Percentiles rank a stretch among this genome's conserved stretches.
phyloP scores from a whole-genome alignment of 1,140 invertebrate species.

The Drusus annulatus region DNA sequence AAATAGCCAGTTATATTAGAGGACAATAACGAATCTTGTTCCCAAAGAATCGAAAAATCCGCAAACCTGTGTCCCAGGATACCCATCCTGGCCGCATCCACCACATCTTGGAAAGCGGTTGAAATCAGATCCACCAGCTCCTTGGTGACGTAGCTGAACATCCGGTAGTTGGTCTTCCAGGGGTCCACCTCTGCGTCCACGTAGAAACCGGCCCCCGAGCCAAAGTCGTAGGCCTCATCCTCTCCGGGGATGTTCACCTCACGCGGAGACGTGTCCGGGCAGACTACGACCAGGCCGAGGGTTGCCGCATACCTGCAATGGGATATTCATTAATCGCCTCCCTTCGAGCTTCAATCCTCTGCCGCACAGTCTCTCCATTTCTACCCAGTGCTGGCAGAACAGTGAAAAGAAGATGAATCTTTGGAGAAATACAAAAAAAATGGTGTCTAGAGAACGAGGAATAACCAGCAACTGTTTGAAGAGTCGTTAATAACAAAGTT shows the following conservation, averaged over 20 bases:
- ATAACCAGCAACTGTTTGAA: no score
- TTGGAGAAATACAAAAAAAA: no score
- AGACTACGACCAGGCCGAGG: constrained; percentile 88
- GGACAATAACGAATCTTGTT: no score
- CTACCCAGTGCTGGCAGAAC: no score
- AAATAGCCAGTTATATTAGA: no score
- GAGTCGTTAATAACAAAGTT: no score
- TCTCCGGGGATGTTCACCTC: constrained; percentile 92
- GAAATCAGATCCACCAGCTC: constrained; percentile 88
- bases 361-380: no score
- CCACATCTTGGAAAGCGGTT: constrained; percentile 66
- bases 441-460: no score
- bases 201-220: constrained; percentile 96
- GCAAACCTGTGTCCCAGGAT: constrained; percentile 92
- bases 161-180: constrained; percentile 95
- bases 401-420: no score
- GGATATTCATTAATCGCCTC: no score
- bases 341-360: no score
- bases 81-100: constrained; percentile 76
- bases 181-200: constrained; percentile 92
- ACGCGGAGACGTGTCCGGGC: constrained; percentile 96
- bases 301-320: constrained; percentile 79
- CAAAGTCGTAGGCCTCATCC: constrained; percentile 94
- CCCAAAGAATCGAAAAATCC: no score
- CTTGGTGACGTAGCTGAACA: constrained; percentile 96